phyloP scores from a whole-genome alignment of 1,140 invertebrate genomes.

The Meloidogyne chitwoodi region DNA sequence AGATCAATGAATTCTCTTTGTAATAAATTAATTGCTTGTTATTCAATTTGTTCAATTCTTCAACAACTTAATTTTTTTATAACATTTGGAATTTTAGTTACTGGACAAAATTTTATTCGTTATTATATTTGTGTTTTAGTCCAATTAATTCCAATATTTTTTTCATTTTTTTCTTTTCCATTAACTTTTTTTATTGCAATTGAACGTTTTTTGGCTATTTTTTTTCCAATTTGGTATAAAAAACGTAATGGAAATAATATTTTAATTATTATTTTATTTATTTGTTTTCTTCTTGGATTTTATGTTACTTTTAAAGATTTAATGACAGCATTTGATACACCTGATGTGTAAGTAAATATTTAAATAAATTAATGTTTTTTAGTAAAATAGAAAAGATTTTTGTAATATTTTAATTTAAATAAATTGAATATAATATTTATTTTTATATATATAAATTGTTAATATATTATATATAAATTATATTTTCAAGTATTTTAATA shows the following conservation, averaged over 20 bases:
- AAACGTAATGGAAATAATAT: slow-evolving; percentile 1
- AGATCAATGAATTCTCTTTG: slow-evolving; percentile 1
- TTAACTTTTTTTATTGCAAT: neutral
- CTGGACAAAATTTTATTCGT: slow-evolving; percentile 4
- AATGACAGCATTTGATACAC: neutral
- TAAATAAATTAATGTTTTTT: neutral
- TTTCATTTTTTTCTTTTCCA: neutral
- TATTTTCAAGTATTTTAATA: too few relatives aligned
- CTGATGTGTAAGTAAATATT: neutral
- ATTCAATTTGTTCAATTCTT: slow-evolving; percentile 2
- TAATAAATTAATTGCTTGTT: slow-evolving; percentile 13
- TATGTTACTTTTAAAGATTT: neutral
- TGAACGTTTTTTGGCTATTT: neutral
- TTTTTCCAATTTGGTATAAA: slow-evolving; percentile 2
- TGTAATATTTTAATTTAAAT: too few relatives aligned
- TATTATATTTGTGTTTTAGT: slow-evolving; percentile 2
- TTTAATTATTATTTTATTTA: neutral
- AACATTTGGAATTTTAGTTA: neutral
- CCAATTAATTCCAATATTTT: slow-evolving; percentile 6
- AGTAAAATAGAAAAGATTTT: too few relatives aligned
- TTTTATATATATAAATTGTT: too few relatives aligned
- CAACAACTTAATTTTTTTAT: slow-evolving; percentile 9
- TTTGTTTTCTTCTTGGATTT: neutral
- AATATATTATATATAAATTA: too few relatives aligned
- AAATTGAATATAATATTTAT: too few relatives aligned